Base-by-base conservation (phyloP, 2,888 invertebrate species). In the Tipula helvola region DNA sequence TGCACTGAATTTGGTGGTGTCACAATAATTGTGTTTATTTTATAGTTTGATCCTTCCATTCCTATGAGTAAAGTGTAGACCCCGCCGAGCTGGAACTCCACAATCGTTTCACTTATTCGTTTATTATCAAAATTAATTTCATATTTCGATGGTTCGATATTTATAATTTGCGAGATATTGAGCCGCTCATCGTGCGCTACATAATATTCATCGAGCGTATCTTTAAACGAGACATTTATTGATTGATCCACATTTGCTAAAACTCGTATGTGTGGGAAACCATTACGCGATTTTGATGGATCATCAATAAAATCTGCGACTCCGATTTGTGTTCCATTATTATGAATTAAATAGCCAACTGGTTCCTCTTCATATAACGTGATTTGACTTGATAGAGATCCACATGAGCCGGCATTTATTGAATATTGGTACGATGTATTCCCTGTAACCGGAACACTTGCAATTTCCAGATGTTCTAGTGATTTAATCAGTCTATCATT, bases 1-100 rank as follows among this genome's bases (percentile, higher is more conserved):
- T 92, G 93, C 44, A 95, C 89, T 0, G 92, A 90, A 89, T 93
- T 94, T 16, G 93, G 91, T n/a, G 89, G 88, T 1, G 91, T 89
- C 0, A 91, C 88, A 86, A 87, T 88, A 3, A 90, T 12, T 2
- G 89, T 3, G 0, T 88, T 44, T 0, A 44, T 0, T 0, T 0
- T 12, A 18, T 88, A 84, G 2, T 1, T 8, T 5, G 5, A 12
- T 47, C n/a, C 41, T 4, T 16, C 16, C 13, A 12, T 2, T n/a
- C 12, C n/a, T 5, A 86, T 41, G 5, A 92, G 71, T 2, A 92
- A 87, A 0, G 91, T 90, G 85, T 92, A 91, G 5, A 91, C 90
- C 12, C 91, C 92, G n/a, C 91, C 92, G 7, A 90, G 90, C 89
- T 90, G 88, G 0, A 91, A 85, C 0, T 84, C 57, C 1, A 88